phyloP scores from a whole-genome alignment of 2,888 invertebrate species.

The Empis stercorea region DNA sequence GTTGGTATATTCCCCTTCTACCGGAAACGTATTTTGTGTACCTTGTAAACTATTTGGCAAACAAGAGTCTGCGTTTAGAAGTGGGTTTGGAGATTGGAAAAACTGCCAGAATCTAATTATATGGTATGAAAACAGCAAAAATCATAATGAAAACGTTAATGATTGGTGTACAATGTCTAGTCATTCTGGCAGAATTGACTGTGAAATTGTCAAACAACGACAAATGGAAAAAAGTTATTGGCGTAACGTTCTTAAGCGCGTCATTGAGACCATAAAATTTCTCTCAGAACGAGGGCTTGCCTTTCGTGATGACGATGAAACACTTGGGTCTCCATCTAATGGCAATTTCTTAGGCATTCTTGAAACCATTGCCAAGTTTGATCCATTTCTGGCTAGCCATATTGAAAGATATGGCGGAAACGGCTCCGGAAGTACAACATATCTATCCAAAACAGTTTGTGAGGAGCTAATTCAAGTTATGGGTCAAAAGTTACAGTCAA shows the following conservation, averaged over 20 bases:
- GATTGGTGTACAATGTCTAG: neutral
- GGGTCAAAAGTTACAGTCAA: neutral
- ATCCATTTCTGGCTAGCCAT: constrained; percentile 3
- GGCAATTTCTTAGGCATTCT: neutral
- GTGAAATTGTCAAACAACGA: neutral
- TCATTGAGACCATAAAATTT: neutral
- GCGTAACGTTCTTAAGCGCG: neutral
- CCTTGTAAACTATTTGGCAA: neutral
- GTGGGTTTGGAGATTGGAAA: neutral
- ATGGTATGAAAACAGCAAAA: neutral
- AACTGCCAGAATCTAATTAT: neutral
- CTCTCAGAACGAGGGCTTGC: constrained; percentile 5
- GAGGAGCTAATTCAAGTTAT: constrained; percentile 3
- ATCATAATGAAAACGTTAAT: neutral
- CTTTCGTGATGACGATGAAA: constrained; percentile 3
- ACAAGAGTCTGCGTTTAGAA: neutral
- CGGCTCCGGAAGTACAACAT: constrained; percentile 2
- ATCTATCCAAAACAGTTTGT: constrained; percentile 1
- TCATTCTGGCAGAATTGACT: neutral
- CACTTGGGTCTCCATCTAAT: neutral
- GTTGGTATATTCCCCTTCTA: neutral
- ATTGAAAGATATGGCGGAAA: constrained; percentile 1
- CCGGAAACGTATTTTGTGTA: neutral
- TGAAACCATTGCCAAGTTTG: constrained; percentile 2
- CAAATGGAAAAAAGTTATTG: neutral